These are phyloP conservation scores for Leuciscus idus DNA, from an alignment of 2,113 vertebrate genomes.

Conservation along the genomic window DNA sequence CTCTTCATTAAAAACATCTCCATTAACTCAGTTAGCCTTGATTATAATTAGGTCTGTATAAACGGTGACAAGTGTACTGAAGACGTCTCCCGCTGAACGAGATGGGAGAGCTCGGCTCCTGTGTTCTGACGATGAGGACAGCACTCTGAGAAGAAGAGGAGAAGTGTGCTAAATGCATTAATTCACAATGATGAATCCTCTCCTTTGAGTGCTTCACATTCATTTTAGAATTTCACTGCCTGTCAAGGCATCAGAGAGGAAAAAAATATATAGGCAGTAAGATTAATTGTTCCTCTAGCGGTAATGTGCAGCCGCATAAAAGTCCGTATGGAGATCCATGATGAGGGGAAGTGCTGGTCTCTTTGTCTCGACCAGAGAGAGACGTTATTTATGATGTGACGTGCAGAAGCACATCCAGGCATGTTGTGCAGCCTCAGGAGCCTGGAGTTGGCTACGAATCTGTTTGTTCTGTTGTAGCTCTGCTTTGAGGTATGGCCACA, in stretches of 20 bases:
- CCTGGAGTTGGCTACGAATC: not conserved
- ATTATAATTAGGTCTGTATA: constrained; percentile 36
- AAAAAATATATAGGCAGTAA: constrained; percentile 65
- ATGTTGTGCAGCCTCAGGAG: constrained; percentile 21
- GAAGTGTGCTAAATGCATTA: constrained; percentile 66
- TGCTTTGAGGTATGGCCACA: constrained; percentile 5
- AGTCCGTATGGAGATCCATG: constrained; percentile 63
- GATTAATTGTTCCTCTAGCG: constrained; percentile 65
- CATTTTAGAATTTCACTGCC: constrained; percentile 60
- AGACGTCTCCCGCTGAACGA: constrained; percentile 23
- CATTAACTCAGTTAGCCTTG: constrained; percentile 38
- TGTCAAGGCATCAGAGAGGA: constrained; percentile 59
- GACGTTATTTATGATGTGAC: constrained; percentile 55
- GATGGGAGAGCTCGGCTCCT: not conserved
- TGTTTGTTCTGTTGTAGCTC: constrained; percentile 44
- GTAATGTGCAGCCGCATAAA: constrained; percentile 63
- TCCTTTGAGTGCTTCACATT: constrained; percentile 61
- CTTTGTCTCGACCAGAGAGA: constrained; percentile 54
- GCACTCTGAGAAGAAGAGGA: constrained; percentile 13
- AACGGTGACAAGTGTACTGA: not conserved
- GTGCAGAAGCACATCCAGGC: constrained; percentile 36
- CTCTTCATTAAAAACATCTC: constrained; percentile 41
- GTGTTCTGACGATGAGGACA: constrained; percentile 12
- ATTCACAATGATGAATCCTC: constrained; percentile 51
- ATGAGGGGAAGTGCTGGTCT: constrained; percentile 54